Evolutionary conservation across 1,140 invertebrate genomes (phyloP).

Genomic region (Anoplophora glabripennis): DNA sequence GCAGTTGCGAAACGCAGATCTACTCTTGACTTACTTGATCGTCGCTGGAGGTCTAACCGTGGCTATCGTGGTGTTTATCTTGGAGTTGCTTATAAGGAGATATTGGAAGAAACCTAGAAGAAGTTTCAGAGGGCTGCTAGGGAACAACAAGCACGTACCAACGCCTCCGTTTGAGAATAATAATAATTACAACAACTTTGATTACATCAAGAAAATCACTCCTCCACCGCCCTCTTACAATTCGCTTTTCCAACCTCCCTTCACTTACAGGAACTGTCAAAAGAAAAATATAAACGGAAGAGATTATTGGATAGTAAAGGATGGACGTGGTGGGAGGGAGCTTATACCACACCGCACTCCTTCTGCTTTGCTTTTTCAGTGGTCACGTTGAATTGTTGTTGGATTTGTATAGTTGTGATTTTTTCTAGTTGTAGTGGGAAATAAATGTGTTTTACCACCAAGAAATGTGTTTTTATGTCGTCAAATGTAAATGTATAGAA

Average conservation of each 20-base stretch:
- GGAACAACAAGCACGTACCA: background rate
- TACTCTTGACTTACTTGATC: slow-evolving; percentile 71
- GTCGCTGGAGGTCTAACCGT: slow-evolving; percentile 62
- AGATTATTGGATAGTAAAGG: slow-evolving; percentile 66
- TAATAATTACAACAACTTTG: slow-evolving; percentile 27
- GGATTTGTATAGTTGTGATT: too few species aligned
- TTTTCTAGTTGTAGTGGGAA: too few species aligned
- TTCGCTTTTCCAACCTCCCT: slow-evolving; percentile 50
- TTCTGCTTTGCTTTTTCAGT: slow-evolving; percentile 71
- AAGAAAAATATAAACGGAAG: slow-evolving; percentile 67
- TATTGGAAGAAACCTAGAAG: slow-evolving; percentile 7
- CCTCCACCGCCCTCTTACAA: slow-evolving; percentile 58
- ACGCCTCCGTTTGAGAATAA: slow-evolving; percentile 4
- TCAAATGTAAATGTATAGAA: too few species aligned
- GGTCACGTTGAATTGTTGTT: slow-evolving; percentile 35
- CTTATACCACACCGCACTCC: slow-evolving; percentile 68
- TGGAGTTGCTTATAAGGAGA: slow-evolving; percentile 53
- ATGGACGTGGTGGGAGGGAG: slow-evolving; percentile 57
- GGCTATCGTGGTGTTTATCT: slow-evolving; percentile 59
- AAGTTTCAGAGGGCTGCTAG: background rate
- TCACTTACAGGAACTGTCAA: slow-evolving; percentile 48
- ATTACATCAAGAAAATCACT: slow-evolving; percentile 26
- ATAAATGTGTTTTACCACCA: too few species aligned
- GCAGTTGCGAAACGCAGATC: slow-evolving; percentile 64
- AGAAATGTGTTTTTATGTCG: too few species aligned